A percentile compares a stretch with the other conserved stretches of the same genome.
Evolutionary conservation across 2,797 vertebrate species (phyloP).

Genomic region (Poeciliopsis paucimaculata): DNA sequence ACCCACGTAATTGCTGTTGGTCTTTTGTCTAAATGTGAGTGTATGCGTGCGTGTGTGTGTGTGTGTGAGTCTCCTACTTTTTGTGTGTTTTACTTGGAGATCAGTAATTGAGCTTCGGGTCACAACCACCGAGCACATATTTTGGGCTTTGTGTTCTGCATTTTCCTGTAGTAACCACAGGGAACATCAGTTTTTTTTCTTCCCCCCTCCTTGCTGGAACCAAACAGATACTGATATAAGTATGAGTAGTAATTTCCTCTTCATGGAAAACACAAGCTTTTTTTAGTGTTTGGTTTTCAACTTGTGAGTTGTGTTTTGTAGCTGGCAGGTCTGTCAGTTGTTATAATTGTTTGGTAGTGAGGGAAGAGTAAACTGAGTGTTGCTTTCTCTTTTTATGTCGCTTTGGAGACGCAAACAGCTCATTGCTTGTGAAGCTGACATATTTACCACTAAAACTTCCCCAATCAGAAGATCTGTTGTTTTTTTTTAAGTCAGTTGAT

Average conservation of each 20-base stretch:
- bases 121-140: slow-evolving; percentile 42
- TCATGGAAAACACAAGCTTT: slow-evolving; percentile 37
- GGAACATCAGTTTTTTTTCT: slow-evolving; percentile 64
- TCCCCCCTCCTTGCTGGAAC: slow-evolving; percentile 8
- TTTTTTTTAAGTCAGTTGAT: slow-evolving; percentile 25
- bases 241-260: slow-evolving; percentile 42
- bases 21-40: slow-evolving; percentile 19
- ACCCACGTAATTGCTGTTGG: slow-evolving; percentile 46
- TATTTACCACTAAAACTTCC: slow-evolving; percentile 33
- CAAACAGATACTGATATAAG: slow-evolving; percentile 41
- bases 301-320: slow-evolving; percentile 32
- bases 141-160: slow-evolving; percentile 50
- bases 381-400: slow-evolving; percentile 14
- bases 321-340: slow-evolving; percentile 33
- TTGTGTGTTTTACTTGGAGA: slow-evolving; percentile 8
- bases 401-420: slow-evolving; percentile 12
- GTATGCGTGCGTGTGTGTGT: too few species aligned
- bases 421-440: slow-evolving; percentile 22
- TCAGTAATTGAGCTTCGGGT: slow-evolving; percentile 24
- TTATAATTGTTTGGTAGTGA: slow-evolving; percentile 60
- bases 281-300: slow-evolving; percentile 27
- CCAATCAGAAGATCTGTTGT: slow-evolving; percentile 5
- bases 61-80: background rate
- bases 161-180: slow-evolving; percentile 61
- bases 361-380: slow-evolving; percentile 29